Conservation (phyloP, 2,797 vertebrate species). For the Onychomys leucogaster region DNA sequence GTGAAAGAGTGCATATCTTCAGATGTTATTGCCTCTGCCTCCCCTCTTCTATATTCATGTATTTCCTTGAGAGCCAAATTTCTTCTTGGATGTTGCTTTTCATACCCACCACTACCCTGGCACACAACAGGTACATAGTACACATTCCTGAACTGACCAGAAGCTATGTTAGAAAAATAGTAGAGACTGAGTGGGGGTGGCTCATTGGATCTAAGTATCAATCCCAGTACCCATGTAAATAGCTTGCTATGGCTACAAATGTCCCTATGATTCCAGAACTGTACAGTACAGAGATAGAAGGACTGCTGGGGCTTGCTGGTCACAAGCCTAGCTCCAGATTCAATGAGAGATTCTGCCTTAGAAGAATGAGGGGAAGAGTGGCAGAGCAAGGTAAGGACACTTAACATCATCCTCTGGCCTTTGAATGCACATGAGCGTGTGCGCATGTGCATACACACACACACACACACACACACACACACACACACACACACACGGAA, state of each 20-base stretch:
- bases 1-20: rapidly evolving
- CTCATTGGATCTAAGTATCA: neutral
- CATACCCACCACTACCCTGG: neutral
- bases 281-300: no score
- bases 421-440: neutral
- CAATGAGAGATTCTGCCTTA: no score
- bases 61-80: neutral
- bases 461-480: no score
- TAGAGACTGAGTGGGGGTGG: neutral
- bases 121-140: neutral
- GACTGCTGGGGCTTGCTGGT: neutral
- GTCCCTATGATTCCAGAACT: no score
- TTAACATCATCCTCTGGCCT: no score
- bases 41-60: neutral
- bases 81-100: neutral
- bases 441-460: neutral
- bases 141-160: neutral
- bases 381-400: no score
- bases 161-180: neutral
- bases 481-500: neutral
- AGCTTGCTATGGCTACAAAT: no score
- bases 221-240: no score
- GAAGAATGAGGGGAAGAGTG: no score
- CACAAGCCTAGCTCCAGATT: no score
- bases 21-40: neutral